Evolutionary conservation across 2,888 invertebrate genomes (phyloP), one percentile per base, ranked within the genome.

Genomic region (Drosophila histrio): DNA sequence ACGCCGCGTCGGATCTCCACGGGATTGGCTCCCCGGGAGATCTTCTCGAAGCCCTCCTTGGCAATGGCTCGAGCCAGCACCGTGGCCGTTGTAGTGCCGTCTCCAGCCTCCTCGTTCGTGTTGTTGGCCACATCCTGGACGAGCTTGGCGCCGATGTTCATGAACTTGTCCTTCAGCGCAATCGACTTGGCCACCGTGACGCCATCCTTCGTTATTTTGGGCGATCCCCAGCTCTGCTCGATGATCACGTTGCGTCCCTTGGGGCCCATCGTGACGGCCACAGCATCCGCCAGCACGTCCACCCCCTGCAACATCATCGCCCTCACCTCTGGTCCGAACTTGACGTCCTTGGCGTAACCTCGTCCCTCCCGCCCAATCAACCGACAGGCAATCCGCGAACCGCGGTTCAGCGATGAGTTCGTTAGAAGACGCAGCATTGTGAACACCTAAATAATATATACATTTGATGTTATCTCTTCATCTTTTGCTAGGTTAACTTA

Each of bases 251-350:
- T 99, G 86, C 99, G 95, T 52, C 99, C 99, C 94, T 99, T 99
- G 60, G 99, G 99, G 38, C 99, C 99, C 99, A 99, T 98, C 46
- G 99, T 99, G 53, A 99, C 99, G 13, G 99, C 98, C n/a, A 99
- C 99, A 43, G 99, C 99, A 93, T 99, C 99, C 7, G 99, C 98
- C 49, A 99, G 93, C 39, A 98, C 94, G 91, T 99, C 99, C 17
- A 99, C 99, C 61, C 99, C 99, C 91, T 98, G 97, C 44, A 99
- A 94, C 99, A 99, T 99, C 78, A 97, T 94, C 11, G 97, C 97
- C 90, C 99, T 94, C 70, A 98, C 99, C 93, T 99, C 99, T 56
- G 98, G 95, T 7, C 99, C 99, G 92, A 99, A 99, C 88, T 97
- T 95, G 28, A 99, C 96, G 93, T 99, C 99, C 94, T 99, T 99